Evolutionary conservation across 2,113 vertebrate genomes (phyloP).

Genomic region (Dermatemys mawii): DNA sequence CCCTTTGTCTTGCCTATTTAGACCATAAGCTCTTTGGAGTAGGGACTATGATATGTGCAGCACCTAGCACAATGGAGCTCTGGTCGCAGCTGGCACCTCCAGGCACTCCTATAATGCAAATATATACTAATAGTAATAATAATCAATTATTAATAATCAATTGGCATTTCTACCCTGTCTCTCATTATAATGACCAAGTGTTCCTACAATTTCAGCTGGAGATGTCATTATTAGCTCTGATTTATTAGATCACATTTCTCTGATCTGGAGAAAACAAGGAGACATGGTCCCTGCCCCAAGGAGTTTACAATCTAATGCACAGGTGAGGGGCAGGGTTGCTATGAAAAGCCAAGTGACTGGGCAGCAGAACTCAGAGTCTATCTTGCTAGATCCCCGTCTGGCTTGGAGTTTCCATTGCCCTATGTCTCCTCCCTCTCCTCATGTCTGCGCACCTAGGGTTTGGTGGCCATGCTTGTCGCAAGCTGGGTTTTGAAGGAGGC

Average conservation of each 20-base stretch:
- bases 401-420: neutral
- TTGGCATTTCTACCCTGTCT: neutral
- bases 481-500: neutral
- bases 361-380: neutral
- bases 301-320: neutral
- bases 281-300: neutral
- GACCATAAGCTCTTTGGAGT: neutral
- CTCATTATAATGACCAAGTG: conserved; percentile 31
- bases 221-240: conserved; percentile 26
- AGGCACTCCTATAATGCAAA: neutral
- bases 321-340: neutral
- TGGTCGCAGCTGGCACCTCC: neutral
- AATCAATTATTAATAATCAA: neutral
- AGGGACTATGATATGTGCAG: neutral
- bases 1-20: accelerated
- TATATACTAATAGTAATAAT: neutral
- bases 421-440: neutral
- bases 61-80: neutral
- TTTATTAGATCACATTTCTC: too few species aligned
- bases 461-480: neutral
- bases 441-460: accelerated
- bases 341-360: neutral
- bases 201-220: neutral
- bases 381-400: neutral
- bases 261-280: too few species aligned